phyloP scores from a whole-genome alignment of 2,797 vertebrate species.

The Neomorphus geoffroyi region DNA sequence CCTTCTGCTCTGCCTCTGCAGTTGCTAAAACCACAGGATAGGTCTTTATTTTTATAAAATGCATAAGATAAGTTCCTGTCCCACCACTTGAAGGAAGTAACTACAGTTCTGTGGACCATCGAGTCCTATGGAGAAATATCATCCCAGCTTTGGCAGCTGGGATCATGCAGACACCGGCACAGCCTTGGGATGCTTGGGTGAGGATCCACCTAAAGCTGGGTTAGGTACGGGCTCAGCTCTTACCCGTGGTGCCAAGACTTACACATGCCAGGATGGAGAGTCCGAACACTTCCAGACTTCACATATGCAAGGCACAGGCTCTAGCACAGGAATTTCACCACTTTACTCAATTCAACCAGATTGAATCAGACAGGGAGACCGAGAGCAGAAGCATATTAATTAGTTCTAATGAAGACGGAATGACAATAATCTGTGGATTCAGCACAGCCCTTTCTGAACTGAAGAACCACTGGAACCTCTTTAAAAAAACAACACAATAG shows the following conservation, averaged over 20 bases:
- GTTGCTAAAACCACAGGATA: rapidly evolving
- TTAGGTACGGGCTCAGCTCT: background rate
- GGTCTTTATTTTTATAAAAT: rapidly evolving
- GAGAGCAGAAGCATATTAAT: background rate
- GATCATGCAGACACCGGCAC: rapidly evolving
- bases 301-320: background rate
- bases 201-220: rapidly evolving
- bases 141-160: rapidly evolving
- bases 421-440: background rate
- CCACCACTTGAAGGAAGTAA: background rate
- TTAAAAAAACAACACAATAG: background rate
- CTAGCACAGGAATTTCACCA: background rate
- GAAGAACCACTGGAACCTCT: background rate
- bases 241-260: background rate
- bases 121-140: rapidly evolving
- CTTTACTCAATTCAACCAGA: too few species aligned
- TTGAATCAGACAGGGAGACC: background rate
- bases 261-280: background rate
- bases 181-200: rapidly evolving
- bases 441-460: background rate
- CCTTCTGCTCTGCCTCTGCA: background rate
- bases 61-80: rapidly evolving
- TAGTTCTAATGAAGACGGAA: background rate
- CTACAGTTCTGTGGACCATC: rapidly evolving
- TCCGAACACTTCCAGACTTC: background rate